phyloP scores from a whole-genome alignment of 1,140 invertebrate species.

The Sitobion miscanthi region DNA sequence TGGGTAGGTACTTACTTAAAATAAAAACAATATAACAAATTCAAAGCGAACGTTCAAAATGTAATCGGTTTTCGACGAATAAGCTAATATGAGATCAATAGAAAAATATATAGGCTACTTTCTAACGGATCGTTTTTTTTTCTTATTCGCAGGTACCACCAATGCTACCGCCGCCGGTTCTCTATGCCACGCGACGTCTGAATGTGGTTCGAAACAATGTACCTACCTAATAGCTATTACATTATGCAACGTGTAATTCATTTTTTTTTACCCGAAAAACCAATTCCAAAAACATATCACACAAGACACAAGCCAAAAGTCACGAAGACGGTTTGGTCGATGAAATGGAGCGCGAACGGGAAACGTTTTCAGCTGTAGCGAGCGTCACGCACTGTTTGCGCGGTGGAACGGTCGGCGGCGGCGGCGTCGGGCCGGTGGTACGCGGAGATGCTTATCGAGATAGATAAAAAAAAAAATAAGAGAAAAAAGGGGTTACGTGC shows the following conservation, averaged over 20 bases:
- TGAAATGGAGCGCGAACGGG: constrained; percentile 49
- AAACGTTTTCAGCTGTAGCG: constrained; percentile 37
- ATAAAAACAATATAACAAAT: not conserved
- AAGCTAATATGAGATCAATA: not conserved
- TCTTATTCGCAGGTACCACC: not conserved
- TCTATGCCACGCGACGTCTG: not conserved
- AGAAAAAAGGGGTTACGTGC: constrained; percentile 2
- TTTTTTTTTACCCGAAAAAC: not conserved
- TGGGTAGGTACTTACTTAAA: not conserved
- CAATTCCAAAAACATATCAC: not conserved
- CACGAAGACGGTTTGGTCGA: not conserved
- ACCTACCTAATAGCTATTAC: not conserved
- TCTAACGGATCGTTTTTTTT: not conserved
- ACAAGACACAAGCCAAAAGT: constrained; percentile 22
- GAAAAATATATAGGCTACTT: not conserved
- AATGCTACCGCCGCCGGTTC: not conserved
- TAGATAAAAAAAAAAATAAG: constrained; percentile 21
- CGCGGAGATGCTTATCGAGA: not conserved
- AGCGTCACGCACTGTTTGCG: constrained; percentile 49
- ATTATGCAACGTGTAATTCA: not conserved
- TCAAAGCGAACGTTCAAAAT: not conserved
- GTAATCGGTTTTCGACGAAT: not conserved
- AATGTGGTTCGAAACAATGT: not conserved
- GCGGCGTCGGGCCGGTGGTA: not conserved
- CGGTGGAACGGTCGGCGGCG: not conserved